Evolutionary conservation across 2,113 vertebrate genomes (phyloP).

Genomic region (Poecile atricapillus): DNA sequence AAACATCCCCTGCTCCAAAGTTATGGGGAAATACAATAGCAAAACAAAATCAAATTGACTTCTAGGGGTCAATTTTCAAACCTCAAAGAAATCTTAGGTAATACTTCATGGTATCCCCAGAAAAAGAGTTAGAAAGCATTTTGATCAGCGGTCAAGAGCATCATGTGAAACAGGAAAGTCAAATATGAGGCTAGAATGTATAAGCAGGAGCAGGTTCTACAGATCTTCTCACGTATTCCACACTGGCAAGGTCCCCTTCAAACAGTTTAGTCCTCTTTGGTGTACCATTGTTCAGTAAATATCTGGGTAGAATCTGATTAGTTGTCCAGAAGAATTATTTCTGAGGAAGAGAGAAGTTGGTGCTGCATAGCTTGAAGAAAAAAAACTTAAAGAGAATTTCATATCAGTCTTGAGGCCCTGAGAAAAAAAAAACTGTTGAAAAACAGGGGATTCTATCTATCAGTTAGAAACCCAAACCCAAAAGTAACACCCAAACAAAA

Average conservation of each 20-base stretch:
- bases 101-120: not conserved
- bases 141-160: not conserved
- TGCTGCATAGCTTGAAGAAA: not conserved
- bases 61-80: not conserved
- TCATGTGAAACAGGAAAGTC: not conserved
- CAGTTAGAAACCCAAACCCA: not conserved
- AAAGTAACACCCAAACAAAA: not conserved
- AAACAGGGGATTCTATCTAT: not conserved
- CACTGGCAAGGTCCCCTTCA: not conserved
- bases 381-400: not conserved
- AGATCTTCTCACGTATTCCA: not conserved
- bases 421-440: not conserved
- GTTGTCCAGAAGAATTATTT: not conserved
- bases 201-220: not conserved
- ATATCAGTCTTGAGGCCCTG: not conserved
- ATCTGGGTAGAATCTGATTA: not conserved
- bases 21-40: not conserved
- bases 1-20: not conserved
- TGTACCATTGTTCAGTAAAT: not conserved
- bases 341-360: not conserved
- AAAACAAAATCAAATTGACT: not conserved
- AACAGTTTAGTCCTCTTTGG: not conserved
- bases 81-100: not conserved
- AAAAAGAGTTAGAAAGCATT: not conserved
- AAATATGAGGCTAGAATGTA: not conserved